A percentile compares a stretch with the other conserved stretches of the same genome.
These are phyloP conservation scores for Boleophthalmus pectinirostris DNA, from an alignment of 2,113 vertebrate genomes.

Conservation along the genomic window DNA sequence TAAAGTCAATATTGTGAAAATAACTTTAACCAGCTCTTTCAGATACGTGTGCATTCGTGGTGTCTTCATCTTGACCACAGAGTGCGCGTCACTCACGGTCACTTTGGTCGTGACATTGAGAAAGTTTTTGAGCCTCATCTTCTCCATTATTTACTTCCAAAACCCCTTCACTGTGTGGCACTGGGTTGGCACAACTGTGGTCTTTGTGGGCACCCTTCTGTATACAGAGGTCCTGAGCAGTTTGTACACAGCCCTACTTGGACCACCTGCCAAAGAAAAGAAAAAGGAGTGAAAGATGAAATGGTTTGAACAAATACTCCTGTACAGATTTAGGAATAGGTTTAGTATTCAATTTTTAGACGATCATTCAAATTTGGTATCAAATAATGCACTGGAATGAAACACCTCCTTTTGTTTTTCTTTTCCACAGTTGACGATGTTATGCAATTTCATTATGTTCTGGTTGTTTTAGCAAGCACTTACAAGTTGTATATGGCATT, in stretches of 20 bases:
- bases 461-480: background rate
- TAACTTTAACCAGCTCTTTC: slow-evolving; percentile 49
- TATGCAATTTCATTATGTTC: background rate
- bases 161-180: slow-evolving; percentile 96
- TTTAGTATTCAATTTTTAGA: background rate
- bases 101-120: slow-evolving; percentile 94
- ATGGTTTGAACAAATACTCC: background rate
- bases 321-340: background rate
- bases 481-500: background rate
- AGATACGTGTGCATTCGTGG: slow-evolving; percentile 96
- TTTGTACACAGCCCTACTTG: slow-evolving; percentile 55
- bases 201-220: slow-evolving; percentile 90
- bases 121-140: slow-evolving; percentile 97
- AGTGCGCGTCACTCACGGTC: slow-evolving; percentile 94
- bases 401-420: background rate
- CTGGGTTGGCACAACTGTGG: slow-evolving; percentile 89
- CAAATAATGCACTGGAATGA: background rate
- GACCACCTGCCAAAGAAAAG: slow-evolving; percentile 64
- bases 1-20: background rate
- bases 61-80: slow-evolving; percentile 94
- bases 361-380: background rate
- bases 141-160: slow-evolving; percentile 93
- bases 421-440: background rate
- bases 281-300: slow-evolving; percentile 73
- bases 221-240: slow-evolving; percentile 91